Conservation (phyloP, 1,140 invertebrate species). For the Lysiphlebus fabarum region DNA sequence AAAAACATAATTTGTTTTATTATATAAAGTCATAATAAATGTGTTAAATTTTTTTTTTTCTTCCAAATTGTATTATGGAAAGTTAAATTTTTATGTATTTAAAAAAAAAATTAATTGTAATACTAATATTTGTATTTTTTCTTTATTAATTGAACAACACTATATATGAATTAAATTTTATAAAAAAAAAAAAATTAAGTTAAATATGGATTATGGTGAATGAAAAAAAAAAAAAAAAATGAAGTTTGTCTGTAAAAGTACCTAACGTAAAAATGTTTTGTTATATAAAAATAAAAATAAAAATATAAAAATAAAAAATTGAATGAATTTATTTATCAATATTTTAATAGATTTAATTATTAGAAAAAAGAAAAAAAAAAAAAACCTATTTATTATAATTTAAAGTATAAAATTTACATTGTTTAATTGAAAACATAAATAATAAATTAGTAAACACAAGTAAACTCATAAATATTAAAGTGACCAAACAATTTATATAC, state of each 20-base stretch:
- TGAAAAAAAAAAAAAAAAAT: slow-evolving; percentile 1
- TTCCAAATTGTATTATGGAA: neutral
- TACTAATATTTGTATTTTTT: neutral
- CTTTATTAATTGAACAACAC: neutral
- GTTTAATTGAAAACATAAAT: too few relatives aligned
- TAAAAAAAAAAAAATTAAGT: neutral
- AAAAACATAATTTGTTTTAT: too few relatives aligned
- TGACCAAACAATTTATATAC: too few relatives aligned
- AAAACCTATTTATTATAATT: too few relatives aligned
- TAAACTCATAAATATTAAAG: too few relatives aligned
- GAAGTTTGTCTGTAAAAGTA: slow-evolving; percentile 7
- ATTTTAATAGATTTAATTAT: neutral
- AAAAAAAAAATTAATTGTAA: slow-evolving; percentile 1
- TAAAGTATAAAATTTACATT: too few relatives aligned
- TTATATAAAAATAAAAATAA: slow-evolving; percentile 12
- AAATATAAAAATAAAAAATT: neutral
- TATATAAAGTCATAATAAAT: too few relatives aligned
- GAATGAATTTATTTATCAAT: too few relatives aligned
- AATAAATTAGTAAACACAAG: too few relatives aligned
- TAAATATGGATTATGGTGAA: neutral
- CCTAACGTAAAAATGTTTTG: slow-evolving; percentile 4
- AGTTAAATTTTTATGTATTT: neutral
- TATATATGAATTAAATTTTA: too few relatives aligned
- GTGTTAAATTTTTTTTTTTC: neutral
- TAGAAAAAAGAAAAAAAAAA: neutral